phyloP scores from a whole-genome alignment of 2,888 invertebrate genomes.

The Megaustenia siamemsis region DNA sequence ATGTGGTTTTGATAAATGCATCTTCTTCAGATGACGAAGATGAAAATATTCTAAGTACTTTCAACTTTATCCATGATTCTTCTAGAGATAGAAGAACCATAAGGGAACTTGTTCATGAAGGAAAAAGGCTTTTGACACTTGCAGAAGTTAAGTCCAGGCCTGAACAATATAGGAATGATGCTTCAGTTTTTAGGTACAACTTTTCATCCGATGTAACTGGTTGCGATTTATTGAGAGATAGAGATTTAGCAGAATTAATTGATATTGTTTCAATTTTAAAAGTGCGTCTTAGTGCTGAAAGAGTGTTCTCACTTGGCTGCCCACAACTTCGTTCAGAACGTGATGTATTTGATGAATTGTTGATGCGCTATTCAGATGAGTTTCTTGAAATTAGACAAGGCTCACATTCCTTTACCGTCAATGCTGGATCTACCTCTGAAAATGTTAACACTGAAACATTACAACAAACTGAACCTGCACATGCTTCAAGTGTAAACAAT shows the following conservation, averaged over 20 bases:
- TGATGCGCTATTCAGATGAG: constrained; percentile 42
- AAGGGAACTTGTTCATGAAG: constrained; percentile 7
- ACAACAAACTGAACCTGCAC: neutral
- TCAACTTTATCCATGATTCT: neutral
- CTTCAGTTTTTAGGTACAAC: constrained; percentile 14
- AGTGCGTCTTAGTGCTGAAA: constrained; percentile 39
- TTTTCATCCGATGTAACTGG: constrained; percentile 40
- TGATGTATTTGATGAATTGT: constrained; percentile 41
- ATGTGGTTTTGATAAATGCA: neutral
- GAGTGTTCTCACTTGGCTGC: constrained; percentile 34
- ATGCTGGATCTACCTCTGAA: neutral
- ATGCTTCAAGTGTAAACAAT: neutral
- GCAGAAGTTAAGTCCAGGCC: constrained; percentile 39
- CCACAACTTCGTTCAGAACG: constrained; percentile 39
- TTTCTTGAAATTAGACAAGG: constrained; percentile 20
- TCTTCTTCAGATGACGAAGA: constrained; percentile 27
- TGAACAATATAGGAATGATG: constrained; percentile 26
- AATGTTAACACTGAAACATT: neutral
- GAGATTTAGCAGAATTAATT: constrained; percentile 30
- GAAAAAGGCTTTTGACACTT: constrained; percentile 6
- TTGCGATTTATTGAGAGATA: constrained; percentile 35
- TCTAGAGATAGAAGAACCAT: neutral
- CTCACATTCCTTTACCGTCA: neutral
- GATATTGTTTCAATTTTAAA: neutral
- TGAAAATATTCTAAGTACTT: neutral